Evolutionary conservation across 2,888 invertebrate genomes (phyloP), one percentile per base, ranked within the genome.

Genomic region (Argyra leucocephala): DNA sequence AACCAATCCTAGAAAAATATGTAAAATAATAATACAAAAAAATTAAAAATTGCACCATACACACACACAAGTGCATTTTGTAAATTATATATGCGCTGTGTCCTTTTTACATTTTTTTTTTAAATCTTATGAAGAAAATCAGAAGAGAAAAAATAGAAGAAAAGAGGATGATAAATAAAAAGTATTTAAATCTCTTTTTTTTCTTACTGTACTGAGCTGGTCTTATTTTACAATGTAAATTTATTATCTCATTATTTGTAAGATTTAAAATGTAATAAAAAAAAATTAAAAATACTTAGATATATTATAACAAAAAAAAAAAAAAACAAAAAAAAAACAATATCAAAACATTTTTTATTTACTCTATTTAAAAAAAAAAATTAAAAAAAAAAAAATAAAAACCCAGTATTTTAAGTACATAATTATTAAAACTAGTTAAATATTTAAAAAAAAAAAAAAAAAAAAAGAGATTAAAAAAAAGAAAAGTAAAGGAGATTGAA

Each of bases 231-330:
- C 48, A n/a, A 48, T 18, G 48, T 48, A 18, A 48, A 48, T 48
- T 48, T 48, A 48, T 48, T 48, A 48, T 48, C 48, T 48, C 48
- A 48, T 48, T 18, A 48, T 48, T 12, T 48, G n/a, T 48, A 48
- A 48, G 48, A 48, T 48, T 48, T 12, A 48, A 48, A 37, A 37
- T 9, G 10, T 12, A 37, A 37, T 37, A 37, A 15, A 37, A 9
- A 37, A n/a, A n/a, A n/a, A n/a, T n/a, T 37, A 37, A 37, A 37
- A 48, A 18, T 12, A 48, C 9, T 26, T 26, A 31, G 12, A 31
- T 10, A 7, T 31, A 15, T 18, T 48, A 48, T 1, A 18, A 18
- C 12, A 48, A 48, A 18, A 48, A 48, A 2, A 37, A 9, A 48
- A 48, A 48, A 48, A 48, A 12, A 18, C n/a, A 48, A 37, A 15